Conservation (phyloP, 2,888 invertebrate genomes). For the Pyrrhia umbra region DNA sequence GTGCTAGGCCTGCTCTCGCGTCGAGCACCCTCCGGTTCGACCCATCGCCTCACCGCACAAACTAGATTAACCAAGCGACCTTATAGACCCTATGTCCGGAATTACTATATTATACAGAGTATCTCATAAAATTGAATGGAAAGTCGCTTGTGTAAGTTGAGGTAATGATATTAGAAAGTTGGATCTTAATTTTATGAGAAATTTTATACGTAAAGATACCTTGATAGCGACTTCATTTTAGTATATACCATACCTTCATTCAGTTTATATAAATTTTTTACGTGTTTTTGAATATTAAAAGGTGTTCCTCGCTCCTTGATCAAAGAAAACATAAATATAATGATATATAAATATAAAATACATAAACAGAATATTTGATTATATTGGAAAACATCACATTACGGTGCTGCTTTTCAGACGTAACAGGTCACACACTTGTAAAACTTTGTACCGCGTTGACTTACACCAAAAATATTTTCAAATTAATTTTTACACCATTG, state of each 20-base stretch:
- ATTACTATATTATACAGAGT: slow-evolving; percentile 65
- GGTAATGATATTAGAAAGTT: slow-evolving; percentile 37
- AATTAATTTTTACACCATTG: neutral
- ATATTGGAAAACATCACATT: no score
- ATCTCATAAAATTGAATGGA: slow-evolving; percentile 50
- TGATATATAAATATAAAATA: neutral
- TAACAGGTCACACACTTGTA: neutral
- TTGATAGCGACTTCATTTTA: neutral
- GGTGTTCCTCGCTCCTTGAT: neutral
- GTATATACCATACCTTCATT: neutral
- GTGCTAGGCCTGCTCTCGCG: slow-evolving; percentile 72
- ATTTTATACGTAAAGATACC: neutral
- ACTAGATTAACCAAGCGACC: slow-evolving; percentile 83
- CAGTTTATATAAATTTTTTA: neutral
- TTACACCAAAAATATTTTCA: neutral
- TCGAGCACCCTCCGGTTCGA: slow-evolving; percentile 76
- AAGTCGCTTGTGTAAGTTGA: slow-evolving; percentile 35
- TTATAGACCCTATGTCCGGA: slow-evolving; percentile 68
- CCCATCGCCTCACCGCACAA: slow-evolving; percentile 69
- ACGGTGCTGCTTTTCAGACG: no score
- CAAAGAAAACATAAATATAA: neutral
- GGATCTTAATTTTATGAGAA: slow-evolving; percentile 31
- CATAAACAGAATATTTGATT: neutral
- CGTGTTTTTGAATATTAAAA: neutral
- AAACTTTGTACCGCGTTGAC: neutral